Percentiles rank a stretch among this genome's conserved stretches.
Evolutionary conservation across 2,888 invertebrate species (phyloP).

Genomic region (Ethmia dodecea): DNA sequence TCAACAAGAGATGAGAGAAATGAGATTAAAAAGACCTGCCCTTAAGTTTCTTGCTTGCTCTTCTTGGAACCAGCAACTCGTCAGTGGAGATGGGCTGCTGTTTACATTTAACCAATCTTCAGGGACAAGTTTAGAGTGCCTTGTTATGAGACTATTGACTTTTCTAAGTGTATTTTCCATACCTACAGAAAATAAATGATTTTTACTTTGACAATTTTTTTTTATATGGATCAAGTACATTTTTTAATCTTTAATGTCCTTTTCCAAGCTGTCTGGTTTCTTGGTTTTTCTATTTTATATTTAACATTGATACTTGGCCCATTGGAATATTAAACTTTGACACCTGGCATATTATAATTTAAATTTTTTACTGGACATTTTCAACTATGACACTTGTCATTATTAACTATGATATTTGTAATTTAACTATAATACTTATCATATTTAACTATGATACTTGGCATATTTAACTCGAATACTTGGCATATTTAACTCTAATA

Average conservation of each 20-base stretch:
- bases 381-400: background rate
- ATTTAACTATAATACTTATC: background rate
- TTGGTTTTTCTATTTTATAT: too few relatives aligned
- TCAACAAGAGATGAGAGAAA: background rate
- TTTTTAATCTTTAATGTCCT: too few relatives aligned
- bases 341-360: background rate
- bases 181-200: too few relatives aligned
- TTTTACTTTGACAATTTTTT: too few relatives aligned
- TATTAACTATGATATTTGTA: background rate
- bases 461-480: background rate
- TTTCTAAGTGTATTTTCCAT: too few relatives aligned
- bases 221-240: too few relatives aligned
- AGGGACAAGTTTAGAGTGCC: background rate
- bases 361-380: background rate
- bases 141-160: too few relatives aligned
- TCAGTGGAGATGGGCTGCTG: background rate
- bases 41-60: background rate
- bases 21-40: background rate
- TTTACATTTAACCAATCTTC: slow-evolving; percentile 3
- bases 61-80: background rate
- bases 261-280: too few relatives aligned
- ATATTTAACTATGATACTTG: background rate
- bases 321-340: too few relatives aligned
- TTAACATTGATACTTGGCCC: too few relatives aligned
- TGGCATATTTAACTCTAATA: background rate